Percentiles rank a stretch among this genome's conserved stretches.
These are phyloP conservation scores for Sycon ciliatum DNA, from an alignment of 37 sponge, comb jelly and placozoan species.

Conservation along the genomic window DNA sequence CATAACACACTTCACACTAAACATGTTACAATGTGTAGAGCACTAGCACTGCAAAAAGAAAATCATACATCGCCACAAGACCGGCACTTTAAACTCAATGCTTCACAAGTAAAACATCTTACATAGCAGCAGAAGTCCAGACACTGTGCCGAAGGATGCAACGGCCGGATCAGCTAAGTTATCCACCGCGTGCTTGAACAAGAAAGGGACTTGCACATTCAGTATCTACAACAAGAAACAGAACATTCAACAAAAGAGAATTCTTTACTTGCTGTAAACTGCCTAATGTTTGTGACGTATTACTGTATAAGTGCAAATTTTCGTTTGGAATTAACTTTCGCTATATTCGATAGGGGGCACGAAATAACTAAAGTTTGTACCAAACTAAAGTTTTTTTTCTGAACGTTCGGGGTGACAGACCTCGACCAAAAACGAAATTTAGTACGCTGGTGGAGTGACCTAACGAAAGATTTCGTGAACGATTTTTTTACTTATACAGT, in stretches of 20 bases:
- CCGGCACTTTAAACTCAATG: background rate
- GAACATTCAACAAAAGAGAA: background rate
- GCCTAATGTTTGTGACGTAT: too few species aligned
- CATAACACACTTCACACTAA: background rate
- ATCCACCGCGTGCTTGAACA: constrained; percentile 87
- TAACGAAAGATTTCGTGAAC: too few species aligned
- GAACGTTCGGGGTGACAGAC: too few species aligned
- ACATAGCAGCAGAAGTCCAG: constrained; percentile 80
- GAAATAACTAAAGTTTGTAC: too few species aligned
- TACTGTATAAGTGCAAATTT: too few species aligned
- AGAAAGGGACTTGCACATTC: constrained; percentile 79
- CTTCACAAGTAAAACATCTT: constrained; percentile 1
- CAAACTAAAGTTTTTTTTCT: too few species aligned
- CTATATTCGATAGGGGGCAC: too few species aligned
- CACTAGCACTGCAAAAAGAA: background rate
- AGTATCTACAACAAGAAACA: constrained; percentile 40
- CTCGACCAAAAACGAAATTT: too few species aligned
- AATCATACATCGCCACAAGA: background rate
- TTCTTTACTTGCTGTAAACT: background rate
- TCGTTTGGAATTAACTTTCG: too few species aligned
- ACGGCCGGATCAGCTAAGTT: constrained; percentile 48
- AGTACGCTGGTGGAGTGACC: too few species aligned
- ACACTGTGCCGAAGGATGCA: constrained; percentile 61
- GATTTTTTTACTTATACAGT: too few species aligned
- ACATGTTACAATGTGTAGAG: background rate